These are phyloP conservation scores for Arenaria interpres DNA, from an alignment of 2,113 vertebrate species.

Conservation along the genomic window DNA sequence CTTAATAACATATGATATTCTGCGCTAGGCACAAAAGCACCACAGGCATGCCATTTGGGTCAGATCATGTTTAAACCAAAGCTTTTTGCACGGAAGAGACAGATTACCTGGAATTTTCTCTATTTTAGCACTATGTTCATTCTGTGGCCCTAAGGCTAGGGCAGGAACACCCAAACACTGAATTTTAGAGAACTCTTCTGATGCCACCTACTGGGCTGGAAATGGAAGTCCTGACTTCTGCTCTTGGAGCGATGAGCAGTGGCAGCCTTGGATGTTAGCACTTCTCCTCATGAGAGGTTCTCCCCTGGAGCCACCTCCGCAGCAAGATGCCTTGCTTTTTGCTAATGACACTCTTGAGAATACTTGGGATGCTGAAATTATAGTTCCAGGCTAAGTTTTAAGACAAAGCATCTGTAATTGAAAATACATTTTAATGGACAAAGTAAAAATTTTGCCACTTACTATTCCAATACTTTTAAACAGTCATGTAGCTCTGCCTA, in stretches of 20 bases:
- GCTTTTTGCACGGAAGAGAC: not conserved
- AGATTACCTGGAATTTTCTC: not conserved
- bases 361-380: not conserved
- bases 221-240: not conserved
- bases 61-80: not conserved
- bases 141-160: not conserved
- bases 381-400: not conserved
- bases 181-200: not conserved
- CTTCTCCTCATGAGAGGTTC: not conserved
- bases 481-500: not conserved
- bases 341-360: not conserved
- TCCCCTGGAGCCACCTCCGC: not conserved
- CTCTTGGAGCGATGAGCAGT: fast-evolving
- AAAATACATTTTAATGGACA: not conserved
- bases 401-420: not conserved
- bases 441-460: not conserved
- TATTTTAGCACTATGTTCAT: not conserved
- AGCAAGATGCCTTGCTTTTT: not conserved
- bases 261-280: not conserved
- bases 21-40: not conserved
- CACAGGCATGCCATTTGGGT: not conserved
- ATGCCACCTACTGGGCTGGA: conserved; percentile 54
- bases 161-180: not conserved
- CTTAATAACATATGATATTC: not conserved
- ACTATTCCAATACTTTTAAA: not conserved